Conservation (phyloP, 2,113 vertebrate species). For the Tiliqua scincoides region DNA sequence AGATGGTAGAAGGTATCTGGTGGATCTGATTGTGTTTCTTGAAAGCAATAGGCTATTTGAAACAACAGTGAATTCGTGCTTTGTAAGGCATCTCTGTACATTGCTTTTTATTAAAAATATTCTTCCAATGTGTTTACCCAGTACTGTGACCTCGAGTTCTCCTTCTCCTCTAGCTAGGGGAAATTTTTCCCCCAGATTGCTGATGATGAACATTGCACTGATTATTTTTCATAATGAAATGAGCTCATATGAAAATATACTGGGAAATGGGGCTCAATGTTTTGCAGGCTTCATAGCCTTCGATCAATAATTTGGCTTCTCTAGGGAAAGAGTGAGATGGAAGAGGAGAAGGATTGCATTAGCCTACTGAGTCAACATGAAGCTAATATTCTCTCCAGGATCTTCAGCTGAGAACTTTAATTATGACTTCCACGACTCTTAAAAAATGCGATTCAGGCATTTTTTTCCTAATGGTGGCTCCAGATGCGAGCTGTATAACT, state of each 20-base stretch:
- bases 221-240: slow-evolving; percentile 12
- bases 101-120: neutral
- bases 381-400: neutral
- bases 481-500: neutral
- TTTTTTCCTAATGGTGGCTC: too few species aligned
- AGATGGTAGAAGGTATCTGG: neutral
- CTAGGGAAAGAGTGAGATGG: neutral
- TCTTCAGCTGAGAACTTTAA: neutral
- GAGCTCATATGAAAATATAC: neutral
- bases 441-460: neutral
- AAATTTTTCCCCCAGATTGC: neutral
- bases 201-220: neutral
- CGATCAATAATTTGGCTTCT: slow-evolving; percentile 26
- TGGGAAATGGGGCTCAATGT: neutral
- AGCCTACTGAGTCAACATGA: neutral
- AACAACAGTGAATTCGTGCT: neutral
- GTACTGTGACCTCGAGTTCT: neutral
- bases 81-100: neutral
- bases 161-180: neutral
- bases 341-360: slow-evolving; percentile 7
- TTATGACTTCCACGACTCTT: neutral
- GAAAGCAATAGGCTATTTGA: neutral
- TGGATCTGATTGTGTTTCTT: neutral
- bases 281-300: neutral
- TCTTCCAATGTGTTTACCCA: neutral